These are phyloP conservation scores for Dione juno DNA, from an alignment of 2,888 invertebrate species.

Conservation along the genomic window DNA sequence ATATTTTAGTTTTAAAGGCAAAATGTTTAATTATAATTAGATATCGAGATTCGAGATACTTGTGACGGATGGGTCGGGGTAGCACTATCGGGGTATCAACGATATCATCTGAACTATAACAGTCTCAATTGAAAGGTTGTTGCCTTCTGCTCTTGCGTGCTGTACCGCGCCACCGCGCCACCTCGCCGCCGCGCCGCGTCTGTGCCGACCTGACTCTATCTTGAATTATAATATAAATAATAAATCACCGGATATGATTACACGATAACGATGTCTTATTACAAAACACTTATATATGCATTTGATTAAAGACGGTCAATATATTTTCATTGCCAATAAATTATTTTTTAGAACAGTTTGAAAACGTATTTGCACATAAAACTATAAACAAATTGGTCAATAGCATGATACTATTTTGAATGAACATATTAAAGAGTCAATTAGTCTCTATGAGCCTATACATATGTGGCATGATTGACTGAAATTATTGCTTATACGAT, in stretches of 20 bases:
- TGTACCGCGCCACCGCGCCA: constrained; percentile 6
- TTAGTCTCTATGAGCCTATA: background rate
- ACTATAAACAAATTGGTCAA: background rate
- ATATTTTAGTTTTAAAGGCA: background rate
- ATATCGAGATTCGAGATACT: constrained; percentile 14
- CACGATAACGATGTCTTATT: background rate
- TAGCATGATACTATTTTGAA: background rate
- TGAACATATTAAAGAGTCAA: no score
- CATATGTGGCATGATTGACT: background rate
- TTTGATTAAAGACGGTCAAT: background rate
- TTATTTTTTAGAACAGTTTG: background rate
- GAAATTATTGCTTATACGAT: constrained; percentile 17
- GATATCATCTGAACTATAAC: constrained; percentile 33
- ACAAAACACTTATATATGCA: background rate
- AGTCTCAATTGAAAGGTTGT: constrained; percentile 39
- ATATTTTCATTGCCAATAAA: background rate
- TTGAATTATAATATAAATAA: background rate
- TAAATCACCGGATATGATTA: background rate
- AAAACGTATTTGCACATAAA: background rate
- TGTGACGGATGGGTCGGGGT: constrained; percentile 3
- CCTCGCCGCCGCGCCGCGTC: constrained; percentile 8
- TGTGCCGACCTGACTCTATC: background rate
- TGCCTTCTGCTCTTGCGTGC: constrained; percentile 29
- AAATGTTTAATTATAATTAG: background rate
- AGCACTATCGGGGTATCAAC: constrained; percentile 21